These are phyloP conservation scores for Coregonus sp. DNA, from an alignment of 2,797 vertebrate species.

Conservation along the genomic window DNA sequence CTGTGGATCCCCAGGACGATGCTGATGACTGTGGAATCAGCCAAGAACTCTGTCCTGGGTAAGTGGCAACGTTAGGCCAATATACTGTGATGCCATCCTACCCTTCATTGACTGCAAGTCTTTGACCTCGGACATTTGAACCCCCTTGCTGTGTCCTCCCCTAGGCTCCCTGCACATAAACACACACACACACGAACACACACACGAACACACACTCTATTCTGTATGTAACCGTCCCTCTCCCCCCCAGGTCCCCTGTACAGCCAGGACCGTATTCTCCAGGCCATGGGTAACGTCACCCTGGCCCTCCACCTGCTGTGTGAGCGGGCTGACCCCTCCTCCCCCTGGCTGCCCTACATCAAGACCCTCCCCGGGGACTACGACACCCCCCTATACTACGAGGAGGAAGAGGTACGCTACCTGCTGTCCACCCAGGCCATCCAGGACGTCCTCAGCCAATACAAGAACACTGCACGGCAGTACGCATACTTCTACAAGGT, in stretches of 20 bases:
- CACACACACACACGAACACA: too few relatives aligned
- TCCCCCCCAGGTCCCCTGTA: slow-evolving; percentile 85
- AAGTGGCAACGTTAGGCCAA: slow-evolving; percentile 52
- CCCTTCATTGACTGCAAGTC: not conserved
- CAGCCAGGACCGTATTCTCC: slow-evolving; percentile 92
- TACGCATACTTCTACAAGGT: slow-evolving; percentile 99
- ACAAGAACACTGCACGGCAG: slow-evolving; percentile 96
- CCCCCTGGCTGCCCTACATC: slow-evolving; percentile 94
- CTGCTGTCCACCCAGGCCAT: slow-evolving; percentile 94
- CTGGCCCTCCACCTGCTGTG: slow-evolving; percentile 95
- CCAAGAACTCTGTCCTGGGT: slow-evolving; percentile 93
- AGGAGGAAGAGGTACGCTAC: slow-evolving; percentile 90
- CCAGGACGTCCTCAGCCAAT: slow-evolving; percentile 94
- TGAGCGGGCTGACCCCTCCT: slow-evolving; percentile 85
- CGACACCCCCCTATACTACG: slow-evolving; percentile 92
- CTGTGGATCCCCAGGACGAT: slow-evolving; percentile 97
- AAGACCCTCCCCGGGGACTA: slow-evolving; percentile 91
- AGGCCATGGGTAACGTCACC: slow-evolving; percentile 97
- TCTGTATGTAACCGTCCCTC: not conserved
- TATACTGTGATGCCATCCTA: too few relatives aligned
- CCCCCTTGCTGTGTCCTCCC: not conserved
- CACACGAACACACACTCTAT: not conserved
- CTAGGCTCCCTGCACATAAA: not conserved
- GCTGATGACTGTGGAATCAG: slow-evolving; percentile 95
- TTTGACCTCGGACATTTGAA: not conserved